These are phyloP conservation scores for Cheumatopsyche charites DNA, from an alignment of 1,140 invertebrate species.

Conservation along the genomic window DNA sequence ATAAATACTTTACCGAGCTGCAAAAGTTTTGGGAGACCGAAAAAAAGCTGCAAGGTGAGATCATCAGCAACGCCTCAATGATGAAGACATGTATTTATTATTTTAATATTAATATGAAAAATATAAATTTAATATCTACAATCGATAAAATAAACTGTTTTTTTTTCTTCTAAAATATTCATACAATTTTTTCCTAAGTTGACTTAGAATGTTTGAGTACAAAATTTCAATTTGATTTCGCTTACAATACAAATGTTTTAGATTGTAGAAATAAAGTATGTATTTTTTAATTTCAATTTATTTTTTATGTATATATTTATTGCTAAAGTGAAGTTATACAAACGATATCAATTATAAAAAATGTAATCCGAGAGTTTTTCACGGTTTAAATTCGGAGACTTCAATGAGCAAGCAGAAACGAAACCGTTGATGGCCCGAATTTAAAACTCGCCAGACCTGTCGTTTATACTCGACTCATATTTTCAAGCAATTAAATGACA, in stretches of 20 bases:
- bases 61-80: slow-evolving; percentile 7
- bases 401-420: slow-evolving; percentile 39
- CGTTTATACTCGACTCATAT: slow-evolving; percentile 27
- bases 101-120: not conserved
- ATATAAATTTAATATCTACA: not conserved
- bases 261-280: too few relatives aligned
- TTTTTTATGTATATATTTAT: not conserved
- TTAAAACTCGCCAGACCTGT: slow-evolving; percentile 41
- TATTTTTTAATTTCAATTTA: not conserved
- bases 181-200: too few relatives aligned
- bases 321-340: not conserved
- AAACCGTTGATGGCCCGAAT: slow-evolving; percentile 47
- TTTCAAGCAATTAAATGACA: slow-evolving; percentile 17
- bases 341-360: not conserved
- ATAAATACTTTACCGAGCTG: slow-evolving; percentile 95
- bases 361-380: not conserved
- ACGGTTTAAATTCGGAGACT: slow-evolving; percentile 22
- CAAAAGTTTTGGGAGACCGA: slow-evolving; percentile 97
- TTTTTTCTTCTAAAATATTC: not conserved
- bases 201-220: too few relatives aligned
- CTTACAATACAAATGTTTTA: too few relatives aligned
- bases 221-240: too few relatives aligned
- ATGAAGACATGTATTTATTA: not conserved
- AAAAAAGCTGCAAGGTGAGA: slow-evolving; percentile 91
- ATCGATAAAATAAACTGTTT: not conserved